These are phyloP conservation scores for Ceyx melanurus DNA, from an alignment of 2,113 vertebrate genomes.

Conservation along the genomic window DNA sequence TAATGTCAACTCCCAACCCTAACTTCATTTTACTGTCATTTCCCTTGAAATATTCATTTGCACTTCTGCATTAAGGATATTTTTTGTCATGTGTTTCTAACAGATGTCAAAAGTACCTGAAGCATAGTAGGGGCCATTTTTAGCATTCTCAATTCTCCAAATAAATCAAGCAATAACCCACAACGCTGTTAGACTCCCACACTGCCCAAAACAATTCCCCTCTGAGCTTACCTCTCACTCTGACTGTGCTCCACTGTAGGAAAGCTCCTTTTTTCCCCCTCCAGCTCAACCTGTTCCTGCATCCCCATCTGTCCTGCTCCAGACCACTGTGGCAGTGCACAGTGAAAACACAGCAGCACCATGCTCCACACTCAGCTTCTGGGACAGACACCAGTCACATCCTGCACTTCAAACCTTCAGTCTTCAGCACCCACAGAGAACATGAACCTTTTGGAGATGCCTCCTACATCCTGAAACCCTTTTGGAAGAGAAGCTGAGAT, in stretches of 20 bases:
- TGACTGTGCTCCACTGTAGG: not conserved
- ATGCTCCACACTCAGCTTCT: not conserved
- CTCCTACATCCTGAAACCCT: not conserved
- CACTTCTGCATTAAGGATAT: conserved; percentile 22
- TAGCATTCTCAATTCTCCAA: not conserved
- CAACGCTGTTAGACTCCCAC: not conserved
- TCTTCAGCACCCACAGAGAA: not conserved
- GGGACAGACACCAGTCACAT: not conserved
- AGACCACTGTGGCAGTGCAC: not conserved
- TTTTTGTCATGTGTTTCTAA: conserved; percentile 52
- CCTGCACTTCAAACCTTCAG: not conserved
- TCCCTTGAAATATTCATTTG: conserved; percentile 65
- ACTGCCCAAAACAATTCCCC: not conserved
- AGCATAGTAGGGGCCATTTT: not conserved
- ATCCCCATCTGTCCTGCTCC: not conserved
- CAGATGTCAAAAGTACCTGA: conserved; percentile 10
- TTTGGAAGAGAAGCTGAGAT: not conserved
- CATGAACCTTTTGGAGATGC: not conserved
- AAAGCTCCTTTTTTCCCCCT: not conserved
- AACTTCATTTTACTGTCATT: conserved; percentile 62
- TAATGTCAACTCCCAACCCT: conserved; percentile 54
- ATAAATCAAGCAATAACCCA: not conserved
- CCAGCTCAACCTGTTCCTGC: not conserved
- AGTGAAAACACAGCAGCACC: not conserved
- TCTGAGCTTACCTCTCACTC: not conserved